Evolutionary conservation across 2,888 invertebrate genomes (phyloP), one percentile per base, ranked within the genome.

Genomic region (Incurvaria masculella): DNA sequence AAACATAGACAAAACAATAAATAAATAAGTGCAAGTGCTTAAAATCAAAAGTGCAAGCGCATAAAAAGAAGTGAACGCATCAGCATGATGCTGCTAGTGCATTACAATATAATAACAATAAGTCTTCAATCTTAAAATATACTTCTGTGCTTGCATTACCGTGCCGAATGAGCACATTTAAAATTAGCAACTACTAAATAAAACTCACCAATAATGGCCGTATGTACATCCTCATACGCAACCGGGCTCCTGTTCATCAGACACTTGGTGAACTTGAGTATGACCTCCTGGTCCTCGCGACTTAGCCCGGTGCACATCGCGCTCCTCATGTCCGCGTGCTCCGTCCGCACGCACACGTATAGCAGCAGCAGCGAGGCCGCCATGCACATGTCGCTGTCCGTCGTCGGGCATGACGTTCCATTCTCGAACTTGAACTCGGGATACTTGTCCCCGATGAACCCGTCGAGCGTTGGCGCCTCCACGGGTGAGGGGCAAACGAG

Each of bases 291-390:
- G 39, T 80, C 80, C 10, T 70, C 73, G n/a, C 62, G 57, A 48
- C 69, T 67, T 18, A 83, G 60, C 48, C 74, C 75, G 43, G 65
- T 68, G 55, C 82, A 82, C 81, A 83, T 83, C 1, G 74, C 79
- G 58, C 65, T 70, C 55, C 81, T 80, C 50, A 82, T 72, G 47
- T 71, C 62, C n/a, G 74, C 66, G 58, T 81, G 74, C 54, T 81
- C 81, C 11, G 81, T 75, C 53, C 71, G 75, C 10, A 78, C 71
- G 59, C 79, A 82, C 21, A 80, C 70, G 63, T 79, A 79, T 43
- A 71, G 69, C 3, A 83, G 62, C 39, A 83, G 61, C 40, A 83
- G 60, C 1, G 81, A 81, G n/a, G 80, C 75, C 4, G 68, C 67
- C 27, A 76, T 60, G 49, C 72, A 63, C 19, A 72, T 56, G 44